Percentiles rank a stretch among this genome's conserved stretches.
Evolutionary conservation across 1,140 invertebrate genomes (phyloP).

Genomic region (Plutomurus gul): DNA sequence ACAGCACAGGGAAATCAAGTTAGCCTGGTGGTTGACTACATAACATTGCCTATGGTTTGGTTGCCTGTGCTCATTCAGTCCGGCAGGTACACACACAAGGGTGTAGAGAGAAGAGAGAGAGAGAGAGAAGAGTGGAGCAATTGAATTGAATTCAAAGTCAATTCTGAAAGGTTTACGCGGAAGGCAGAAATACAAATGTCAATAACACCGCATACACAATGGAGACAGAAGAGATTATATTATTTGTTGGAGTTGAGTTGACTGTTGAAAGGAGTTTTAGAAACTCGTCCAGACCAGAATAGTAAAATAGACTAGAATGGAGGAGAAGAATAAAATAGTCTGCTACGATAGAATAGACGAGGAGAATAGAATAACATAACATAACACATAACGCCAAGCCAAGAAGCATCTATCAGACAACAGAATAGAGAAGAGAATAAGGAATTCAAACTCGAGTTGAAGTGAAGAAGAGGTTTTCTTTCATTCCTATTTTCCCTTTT

Average conservation of each 20-base stretch:
- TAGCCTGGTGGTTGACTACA: too few relatives aligned
- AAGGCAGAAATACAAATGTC: slow-evolving; percentile 34
- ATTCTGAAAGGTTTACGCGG: slow-evolving; percentile 25
- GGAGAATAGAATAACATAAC: slow-evolving; percentile 27
- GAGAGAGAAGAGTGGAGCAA: slow-evolving; percentile 9
- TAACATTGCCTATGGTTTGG: too few relatives aligned
- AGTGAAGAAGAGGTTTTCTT: slow-evolving; percentile 29
- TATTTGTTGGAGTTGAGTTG: slow-evolving; percentile 32
- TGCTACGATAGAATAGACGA: slow-evolving; percentile 26
- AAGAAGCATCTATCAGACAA: slow-evolving; percentile 28
- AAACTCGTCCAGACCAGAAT: slow-evolving; percentile 26
- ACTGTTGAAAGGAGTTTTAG: slow-evolving; percentile 27
- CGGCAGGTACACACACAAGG: not conserved
- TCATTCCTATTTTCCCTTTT: slow-evolving; percentile 27
- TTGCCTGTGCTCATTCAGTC: too few relatives aligned
- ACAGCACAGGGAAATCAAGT: too few relatives aligned
- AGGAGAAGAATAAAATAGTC: slow-evolving; percentile 6
- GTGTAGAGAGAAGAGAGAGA: not conserved
- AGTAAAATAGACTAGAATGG: slow-evolving; percentile 12
- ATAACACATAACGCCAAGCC: slow-evolving; percentile 14
- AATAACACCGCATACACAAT: slow-evolving; percentile 33
- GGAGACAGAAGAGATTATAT: slow-evolving; percentile 33
- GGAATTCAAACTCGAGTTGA: slow-evolving; percentile 26
- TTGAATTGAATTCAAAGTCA: slow-evolving; percentile 15
- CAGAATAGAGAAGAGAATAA: slow-evolving; percentile 17